Base-by-base conservation (phyloP, 2,113 vertebrate species). In the Pterophyllum scalare region DNA sequence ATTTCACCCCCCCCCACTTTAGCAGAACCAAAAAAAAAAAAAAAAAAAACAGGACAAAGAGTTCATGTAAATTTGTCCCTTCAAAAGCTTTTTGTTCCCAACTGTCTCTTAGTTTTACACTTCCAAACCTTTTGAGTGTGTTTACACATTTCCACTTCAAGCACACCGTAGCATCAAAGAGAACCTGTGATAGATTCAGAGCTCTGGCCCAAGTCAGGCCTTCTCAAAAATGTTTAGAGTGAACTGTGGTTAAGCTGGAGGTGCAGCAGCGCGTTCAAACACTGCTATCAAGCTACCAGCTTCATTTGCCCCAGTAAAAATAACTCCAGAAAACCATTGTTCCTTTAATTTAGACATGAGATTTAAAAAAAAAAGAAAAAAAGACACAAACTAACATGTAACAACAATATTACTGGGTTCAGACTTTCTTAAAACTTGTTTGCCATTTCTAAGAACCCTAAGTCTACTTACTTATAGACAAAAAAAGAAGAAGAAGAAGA, bases 131-230 rank as follows among this genome's bases (percentile, higher is more conserved):
- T 64, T n/a, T 11, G 20, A 72, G 59, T 38, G 49, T 83, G 78
- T 90, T 89, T 90, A 84, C 58, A 77, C 35, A 61, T 85, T 77
- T 82, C 75, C 83, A 87, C 84, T 84, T 87, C 52, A 79, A 84
- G 78, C 43, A 62, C 52, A 67, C 10, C 9, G 77, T 82, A 24
- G 77, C 58, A 84, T 91, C 81, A 89, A 89, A 89, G 86, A 56
- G 31, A 78, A 35, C 19, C 31, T 19, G 56, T 56, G 81, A 91
- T 81, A 59, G 84, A 88, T 84, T 65, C 75, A 61, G 75, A 83
- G 84, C 57, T 22, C 49, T 46, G 65, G 80, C 43, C 13, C 6
- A 61, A 89, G 58, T 60, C 67, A 77, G 74, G 38, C 67, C 70
- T 49, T 87, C 35, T 87, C 24, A 38, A 72, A 33, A 82, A 78